These are phyloP conservation scores for Metopia argyrocephala DNA, from an alignment of 2,888 invertebrate species.

Conservation along the genomic window DNA sequence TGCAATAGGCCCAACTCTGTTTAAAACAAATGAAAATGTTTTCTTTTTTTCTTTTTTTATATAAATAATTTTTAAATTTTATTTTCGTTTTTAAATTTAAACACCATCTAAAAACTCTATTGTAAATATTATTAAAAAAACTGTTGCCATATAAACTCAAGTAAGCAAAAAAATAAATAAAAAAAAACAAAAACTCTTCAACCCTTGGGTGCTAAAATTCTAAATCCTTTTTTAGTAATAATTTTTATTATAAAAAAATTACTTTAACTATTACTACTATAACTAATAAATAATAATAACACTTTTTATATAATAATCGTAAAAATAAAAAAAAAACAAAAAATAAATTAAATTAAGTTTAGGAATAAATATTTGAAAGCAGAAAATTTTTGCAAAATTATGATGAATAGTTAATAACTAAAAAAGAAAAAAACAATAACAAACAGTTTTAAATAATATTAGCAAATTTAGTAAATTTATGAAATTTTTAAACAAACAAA, in stretches of 20 bases:
- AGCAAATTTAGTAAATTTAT: background rate
- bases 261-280: background rate
- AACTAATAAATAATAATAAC: conserved; percentile 3
- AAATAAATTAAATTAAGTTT: background rate
- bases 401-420: too few relatives aligned
- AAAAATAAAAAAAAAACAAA: conserved; percentile 20
- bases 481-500: background rate
- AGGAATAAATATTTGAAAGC: background rate
- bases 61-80: conserved; percentile 16
- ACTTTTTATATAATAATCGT: conserved; percentile 47
- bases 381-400: too few relatives aligned
- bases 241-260: conserved; percentile 30
- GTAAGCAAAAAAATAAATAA: background rate
- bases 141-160: conserved; percentile 36
- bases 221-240: conserved; percentile 58
- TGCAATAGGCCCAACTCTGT: too few relatives aligned
- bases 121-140: conserved; percentile 9
- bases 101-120: background rate
- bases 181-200: conserved; percentile 13
- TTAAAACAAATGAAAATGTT: too few relatives aligned
- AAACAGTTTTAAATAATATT: background rate
- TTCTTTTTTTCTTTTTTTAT: background rate
- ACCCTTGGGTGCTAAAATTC: conserved; percentile 63
- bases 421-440: conserved; percentile 21
- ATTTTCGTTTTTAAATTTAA: too few relatives aligned